Evolutionary conservation across 2,113 vertebrate species (phyloP).

Genomic region (Myrmophylax atrothorax): DNA sequence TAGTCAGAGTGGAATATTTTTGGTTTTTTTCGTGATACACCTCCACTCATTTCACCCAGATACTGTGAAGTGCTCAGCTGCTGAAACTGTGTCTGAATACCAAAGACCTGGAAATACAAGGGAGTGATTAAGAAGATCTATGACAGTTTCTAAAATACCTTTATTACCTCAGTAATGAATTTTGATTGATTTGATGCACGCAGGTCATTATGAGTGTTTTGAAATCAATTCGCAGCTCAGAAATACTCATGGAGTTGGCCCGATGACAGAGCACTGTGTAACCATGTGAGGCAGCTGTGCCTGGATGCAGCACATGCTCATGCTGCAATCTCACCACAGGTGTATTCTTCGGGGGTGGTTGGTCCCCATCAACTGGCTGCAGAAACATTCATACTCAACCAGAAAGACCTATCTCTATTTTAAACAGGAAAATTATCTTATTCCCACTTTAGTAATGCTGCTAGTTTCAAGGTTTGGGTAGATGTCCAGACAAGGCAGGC

Average conservation of each 20-base stretch:
- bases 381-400: neutral
- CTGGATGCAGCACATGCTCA: neutral
- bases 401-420: neutral
- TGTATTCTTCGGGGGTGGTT: neutral
- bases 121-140: slow-evolving; percentile 27
- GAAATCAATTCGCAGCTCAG: slow-evolving; percentile 21
- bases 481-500: neutral
- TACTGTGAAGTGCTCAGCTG: neutral
- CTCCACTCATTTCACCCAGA: neutral
- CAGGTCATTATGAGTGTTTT: neutral
- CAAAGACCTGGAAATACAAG: slow-evolving; percentile 3
- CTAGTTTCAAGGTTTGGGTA: neutral
- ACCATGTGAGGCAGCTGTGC: accelerated
- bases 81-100: neutral
- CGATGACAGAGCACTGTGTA: accelerated
- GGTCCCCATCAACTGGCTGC: neutral
- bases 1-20: neutral
- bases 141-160: neutral
- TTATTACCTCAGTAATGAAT: slow-evolving; percentile 4
- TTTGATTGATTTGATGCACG: slow-evolving; percentile 22
- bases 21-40: neutral
- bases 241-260: neutral
- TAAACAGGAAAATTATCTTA: neutral
- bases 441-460: neutral
- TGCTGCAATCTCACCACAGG: neutral